Conservation (phyloP, 2,797 vertebrate genomes). For the Alosa sapidissima region DNA sequence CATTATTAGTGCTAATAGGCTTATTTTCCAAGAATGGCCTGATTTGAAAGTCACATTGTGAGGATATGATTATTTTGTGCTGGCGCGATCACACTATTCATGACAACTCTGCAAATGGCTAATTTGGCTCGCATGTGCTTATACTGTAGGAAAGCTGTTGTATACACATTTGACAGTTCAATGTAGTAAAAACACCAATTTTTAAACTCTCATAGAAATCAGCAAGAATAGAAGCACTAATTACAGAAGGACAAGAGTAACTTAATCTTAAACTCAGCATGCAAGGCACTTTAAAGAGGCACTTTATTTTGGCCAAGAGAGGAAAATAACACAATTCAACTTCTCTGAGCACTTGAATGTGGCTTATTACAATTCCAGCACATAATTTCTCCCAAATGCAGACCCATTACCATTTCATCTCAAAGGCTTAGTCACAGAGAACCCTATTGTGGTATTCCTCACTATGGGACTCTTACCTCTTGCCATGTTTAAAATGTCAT, state of each 20-base stretch:
- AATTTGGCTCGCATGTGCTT: not conserved
- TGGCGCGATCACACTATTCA: not conserved
- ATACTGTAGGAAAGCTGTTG: not conserved
- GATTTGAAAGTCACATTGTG: not conserved
- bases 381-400: not conserved
- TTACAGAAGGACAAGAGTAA: not conserved
- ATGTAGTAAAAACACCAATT: not conserved
- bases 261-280: not conserved
- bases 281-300: not conserved
- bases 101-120: not conserved
- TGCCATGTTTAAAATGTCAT: conserved; percentile 17
- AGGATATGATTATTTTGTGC: not conserved
- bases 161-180: not conserved
- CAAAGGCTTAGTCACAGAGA: conserved; percentile 21
- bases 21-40: conserved; percentile 5
- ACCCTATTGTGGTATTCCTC: conserved; percentile 32
- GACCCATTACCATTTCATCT: not conserved
- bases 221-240: not conserved
- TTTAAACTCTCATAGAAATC: not conserved
- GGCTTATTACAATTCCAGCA: not conserved
- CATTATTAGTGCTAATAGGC: not conserved
- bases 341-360: not conserved
- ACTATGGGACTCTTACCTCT: not conserved
- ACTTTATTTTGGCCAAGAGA: not conserved
- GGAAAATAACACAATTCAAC: not conserved